These are phyloP conservation scores for Vimba vimba DNA, from an alignment of 2,113 vertebrate species.

Conservation along the genomic window DNA sequence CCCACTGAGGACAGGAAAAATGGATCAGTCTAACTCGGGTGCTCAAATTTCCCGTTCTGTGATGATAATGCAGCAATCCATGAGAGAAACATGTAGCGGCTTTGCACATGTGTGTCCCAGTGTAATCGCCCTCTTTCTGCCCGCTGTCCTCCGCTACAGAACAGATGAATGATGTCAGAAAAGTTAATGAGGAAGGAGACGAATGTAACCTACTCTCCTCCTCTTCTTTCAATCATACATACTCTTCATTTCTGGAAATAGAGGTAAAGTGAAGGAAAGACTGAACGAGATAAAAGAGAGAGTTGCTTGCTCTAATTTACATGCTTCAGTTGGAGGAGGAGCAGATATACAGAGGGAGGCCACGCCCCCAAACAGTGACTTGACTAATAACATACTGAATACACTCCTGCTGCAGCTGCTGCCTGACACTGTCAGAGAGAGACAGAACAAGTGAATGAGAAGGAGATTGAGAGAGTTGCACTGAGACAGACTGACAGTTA, in stretches of 20 bases:
- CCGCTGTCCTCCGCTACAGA: constrained; percentile 35
- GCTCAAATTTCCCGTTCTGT: constrained; percentile 30
- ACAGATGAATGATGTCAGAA: constrained; percentile 51
- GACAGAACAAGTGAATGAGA: constrained; percentile 22
- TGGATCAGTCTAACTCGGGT: constrained; percentile 4
- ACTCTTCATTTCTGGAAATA: constrained; percentile 45
- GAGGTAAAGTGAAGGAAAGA: constrained; percentile 5
- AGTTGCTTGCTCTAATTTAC: constrained; percentile 23
- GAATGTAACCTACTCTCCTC: constrained; percentile 54
- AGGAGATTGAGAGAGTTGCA: neutral
- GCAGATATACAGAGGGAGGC: constrained; percentile 60
- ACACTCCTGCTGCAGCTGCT: constrained; percentile 59
- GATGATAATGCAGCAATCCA: neutral
- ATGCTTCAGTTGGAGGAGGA: constrained; percentile 39
- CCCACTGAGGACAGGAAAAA: constrained; percentile 42
- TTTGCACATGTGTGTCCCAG: constrained; percentile 37
- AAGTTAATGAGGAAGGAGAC: constrained; percentile 56
- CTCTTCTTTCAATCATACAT: constrained; percentile 44
- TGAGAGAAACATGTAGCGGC: constrained; percentile 29
- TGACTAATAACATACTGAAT: constrained; percentile 76
- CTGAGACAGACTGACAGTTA: constrained; percentile 29
- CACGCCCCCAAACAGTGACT: constrained; percentile 76
- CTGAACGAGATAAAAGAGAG: constrained; percentile 45
- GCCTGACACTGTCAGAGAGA: constrained; percentile 65
- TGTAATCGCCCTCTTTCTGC: neutral